Conservation (phyloP, 2,113 vertebrate species). For the zebrafish (Danio rerio) region GRCz12tu NC_133179.1:13934001-13934500, state of each 20-base stretch:
- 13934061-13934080: neutral
- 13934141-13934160: neutral
- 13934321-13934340: neutral
- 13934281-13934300: neutral
- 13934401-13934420: too few relatives aligned
- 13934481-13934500: too few relatives aligned
- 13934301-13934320: neutral
- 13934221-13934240: neutral
- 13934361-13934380: too few relatives aligned
- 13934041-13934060: neutral
- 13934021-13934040: neutral
- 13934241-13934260: neutral
- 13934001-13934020: neutral
- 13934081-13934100: neutral
- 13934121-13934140: neutral
- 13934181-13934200: neutral
- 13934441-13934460: too few relatives aligned
- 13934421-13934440: too few relatives aligned
- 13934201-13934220: neutral
- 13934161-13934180: neutral
- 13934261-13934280: neutral
- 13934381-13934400: too few relatives aligned
- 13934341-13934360: neutral
- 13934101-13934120: neutral
- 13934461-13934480: too few relatives aligned